Conservation (phyloP, 1,140 invertebrate species). For the Pentalonia nigronervosa region DNA sequence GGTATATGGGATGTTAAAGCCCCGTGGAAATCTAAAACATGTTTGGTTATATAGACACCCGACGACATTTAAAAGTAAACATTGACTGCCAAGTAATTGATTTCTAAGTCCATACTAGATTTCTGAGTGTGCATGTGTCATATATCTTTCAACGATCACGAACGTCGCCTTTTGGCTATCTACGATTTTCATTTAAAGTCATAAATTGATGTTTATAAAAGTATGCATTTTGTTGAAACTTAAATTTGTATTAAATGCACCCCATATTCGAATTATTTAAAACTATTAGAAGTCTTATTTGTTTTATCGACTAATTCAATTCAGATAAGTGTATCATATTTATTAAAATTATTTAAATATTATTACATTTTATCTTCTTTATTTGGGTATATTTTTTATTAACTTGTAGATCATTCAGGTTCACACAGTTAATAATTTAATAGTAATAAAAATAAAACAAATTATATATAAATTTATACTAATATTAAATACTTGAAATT, state of each 20-base stretch:
- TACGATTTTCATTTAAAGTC: background rate
- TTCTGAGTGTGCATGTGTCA: background rate
- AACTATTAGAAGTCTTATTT: background rate
- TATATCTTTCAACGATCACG: background rate
- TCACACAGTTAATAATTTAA: background rate
- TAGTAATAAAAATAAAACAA: background rate
- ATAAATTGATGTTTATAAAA: background rate
- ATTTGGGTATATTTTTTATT: background rate
- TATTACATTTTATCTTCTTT: background rate
- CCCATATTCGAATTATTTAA: background rate
- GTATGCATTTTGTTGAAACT: background rate
- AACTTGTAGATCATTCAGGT: background rate
- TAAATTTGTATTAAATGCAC: background rate
- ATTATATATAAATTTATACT: background rate
- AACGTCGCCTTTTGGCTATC: background rate
- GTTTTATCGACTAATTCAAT: background rate
- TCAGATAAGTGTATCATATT: background rate
- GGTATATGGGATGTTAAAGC: background rate
- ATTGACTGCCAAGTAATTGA: background rate
- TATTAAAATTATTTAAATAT: background rate
- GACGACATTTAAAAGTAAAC: conserved; percentile 19
- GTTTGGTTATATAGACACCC: background rate
- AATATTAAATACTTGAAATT: background rate
- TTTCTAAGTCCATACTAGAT: conserved; percentile 6
- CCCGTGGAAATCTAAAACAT: conserved; percentile 22